These are phyloP conservation scores for Paguma larvata DNA, from an alignment of 2,797 vertebrate species.

Conservation along the genomic window DNA sequence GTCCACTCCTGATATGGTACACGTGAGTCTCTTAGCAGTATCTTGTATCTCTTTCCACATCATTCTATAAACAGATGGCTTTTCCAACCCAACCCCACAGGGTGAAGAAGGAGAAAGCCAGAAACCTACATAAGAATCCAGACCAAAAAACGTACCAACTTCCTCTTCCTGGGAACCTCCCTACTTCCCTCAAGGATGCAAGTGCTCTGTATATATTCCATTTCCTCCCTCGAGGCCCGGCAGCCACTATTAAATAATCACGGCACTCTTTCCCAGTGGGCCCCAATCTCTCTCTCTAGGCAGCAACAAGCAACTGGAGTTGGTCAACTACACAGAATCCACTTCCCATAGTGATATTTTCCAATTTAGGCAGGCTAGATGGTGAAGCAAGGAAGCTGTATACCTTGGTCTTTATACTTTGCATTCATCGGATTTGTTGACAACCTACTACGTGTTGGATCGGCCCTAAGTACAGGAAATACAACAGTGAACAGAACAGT, in stretches of 20 bases:
- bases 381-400: not conserved
- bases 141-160: not conserved
- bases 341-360: not conserved
- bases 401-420: not conserved
- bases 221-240: not conserved
- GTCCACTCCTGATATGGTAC: not conserved
- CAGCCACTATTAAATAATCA: no score
- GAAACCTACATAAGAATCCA: not conserved
- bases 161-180: not conserved
- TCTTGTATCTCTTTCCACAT: not conserved
- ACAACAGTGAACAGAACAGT: not conserved
- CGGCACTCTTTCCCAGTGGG: not conserved
- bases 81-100: not conserved
- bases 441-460: not conserved
- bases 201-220: not conserved
- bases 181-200: not conserved
- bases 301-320: not conserved
- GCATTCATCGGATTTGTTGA: not conserved
- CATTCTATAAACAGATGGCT: not conserved
- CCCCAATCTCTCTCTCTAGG: not conserved
- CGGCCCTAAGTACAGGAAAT: not conserved
- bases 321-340: not conserved
- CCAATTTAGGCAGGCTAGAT: not conserved
- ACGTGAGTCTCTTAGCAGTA: not conserved
- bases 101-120: not conserved